Percentiles rank a stretch among this genome's conserved stretches.
phyloP scores from a whole-genome alignment of 2,797 vertebrate species.

The Gallinago nigripennis region DNA sequence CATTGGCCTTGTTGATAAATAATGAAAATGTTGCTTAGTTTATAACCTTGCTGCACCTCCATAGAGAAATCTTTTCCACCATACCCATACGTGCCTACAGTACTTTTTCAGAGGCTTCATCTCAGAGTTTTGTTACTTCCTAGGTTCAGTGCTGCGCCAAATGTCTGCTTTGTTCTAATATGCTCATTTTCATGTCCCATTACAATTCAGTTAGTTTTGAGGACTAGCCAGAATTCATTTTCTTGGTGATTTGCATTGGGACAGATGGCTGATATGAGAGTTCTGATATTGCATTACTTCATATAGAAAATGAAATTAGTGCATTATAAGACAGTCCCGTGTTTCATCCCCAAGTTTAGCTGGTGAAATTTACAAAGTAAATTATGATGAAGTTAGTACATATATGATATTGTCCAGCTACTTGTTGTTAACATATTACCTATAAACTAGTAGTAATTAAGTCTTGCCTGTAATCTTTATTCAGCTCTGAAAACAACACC shows the following conservation, averaged over 20 bases:
- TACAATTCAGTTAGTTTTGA: background rate
- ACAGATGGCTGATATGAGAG: background rate
- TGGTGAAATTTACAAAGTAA: background rate
- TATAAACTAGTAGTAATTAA: background rate
- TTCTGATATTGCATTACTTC: background rate
- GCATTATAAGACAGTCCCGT: background rate
- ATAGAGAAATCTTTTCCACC: background rate
- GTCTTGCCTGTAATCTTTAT: background rate
- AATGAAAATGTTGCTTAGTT: background rate
- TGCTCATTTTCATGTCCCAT: background rate
- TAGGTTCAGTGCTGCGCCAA: background rate
- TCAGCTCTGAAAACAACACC: background rate
- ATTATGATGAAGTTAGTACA: background rate
- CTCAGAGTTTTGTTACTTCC: background rate
- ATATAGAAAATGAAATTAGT: background rate
- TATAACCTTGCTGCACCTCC: background rate
- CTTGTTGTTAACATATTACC: background rate
- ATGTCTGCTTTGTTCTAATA: background rate
- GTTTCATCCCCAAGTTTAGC: background rate
- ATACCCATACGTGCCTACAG: rapidly evolving
- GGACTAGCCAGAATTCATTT: background rate
- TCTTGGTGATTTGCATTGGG: background rate
- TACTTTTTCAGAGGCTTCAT: background rate
- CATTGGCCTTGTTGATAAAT: background rate
- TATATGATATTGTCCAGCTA: background rate